phyloP scores from a whole-genome alignment of 2,888 invertebrate species.

The Platycheirus albimanus region DNA sequence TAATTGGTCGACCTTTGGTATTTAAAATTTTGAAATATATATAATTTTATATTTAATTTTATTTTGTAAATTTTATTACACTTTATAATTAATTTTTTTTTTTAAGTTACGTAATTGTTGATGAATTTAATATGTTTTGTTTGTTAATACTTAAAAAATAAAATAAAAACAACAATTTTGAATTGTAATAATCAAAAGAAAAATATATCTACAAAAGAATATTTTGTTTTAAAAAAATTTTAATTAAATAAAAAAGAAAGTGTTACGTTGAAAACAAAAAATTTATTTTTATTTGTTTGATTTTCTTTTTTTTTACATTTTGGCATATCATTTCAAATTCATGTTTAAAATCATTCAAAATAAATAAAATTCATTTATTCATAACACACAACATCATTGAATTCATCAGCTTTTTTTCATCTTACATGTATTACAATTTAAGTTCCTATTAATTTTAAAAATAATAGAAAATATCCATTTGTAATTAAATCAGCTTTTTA shows the following conservation, averaged over 20 bases:
- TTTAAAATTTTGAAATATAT: conserved; percentile 32
- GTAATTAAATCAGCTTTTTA: too few relatives aligned
- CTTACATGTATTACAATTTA: conserved; percentile 45
- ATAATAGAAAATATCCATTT: conserved; percentile 42
- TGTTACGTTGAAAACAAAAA: conserved; percentile 64
- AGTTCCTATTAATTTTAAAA: conserved; percentile 70
- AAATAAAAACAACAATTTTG: conserved; percentile 23
- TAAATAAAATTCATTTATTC: conserved; percentile 27
- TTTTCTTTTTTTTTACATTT: conserved; percentile 50
- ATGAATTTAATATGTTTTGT: conserved; percentile 73
- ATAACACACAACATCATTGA: conserved; percentile 57
- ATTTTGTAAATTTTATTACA: conserved; percentile 56
- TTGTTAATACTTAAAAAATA: conserved; percentile 62
- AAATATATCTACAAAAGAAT: conserved; percentile 74
- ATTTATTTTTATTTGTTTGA: conserved; percentile 52
- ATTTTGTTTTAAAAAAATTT: conserved; percentile 57
- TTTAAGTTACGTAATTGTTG: conserved; percentile 62
- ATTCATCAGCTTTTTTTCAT: conserved; percentile 63
- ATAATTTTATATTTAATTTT: conserved; percentile 28
- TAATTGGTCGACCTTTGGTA: conserved; percentile 66
- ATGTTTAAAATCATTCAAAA: conserved; percentile 45
- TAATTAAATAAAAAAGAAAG: conserved; percentile 69
- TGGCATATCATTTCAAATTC: conserved; percentile 49
- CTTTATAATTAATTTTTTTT: conserved; percentile 31
- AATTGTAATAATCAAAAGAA: conserved; percentile 18